phyloP scores from a whole-genome alignment of 2,113 vertebrate genomes.

The Columbina picui region DNA sequence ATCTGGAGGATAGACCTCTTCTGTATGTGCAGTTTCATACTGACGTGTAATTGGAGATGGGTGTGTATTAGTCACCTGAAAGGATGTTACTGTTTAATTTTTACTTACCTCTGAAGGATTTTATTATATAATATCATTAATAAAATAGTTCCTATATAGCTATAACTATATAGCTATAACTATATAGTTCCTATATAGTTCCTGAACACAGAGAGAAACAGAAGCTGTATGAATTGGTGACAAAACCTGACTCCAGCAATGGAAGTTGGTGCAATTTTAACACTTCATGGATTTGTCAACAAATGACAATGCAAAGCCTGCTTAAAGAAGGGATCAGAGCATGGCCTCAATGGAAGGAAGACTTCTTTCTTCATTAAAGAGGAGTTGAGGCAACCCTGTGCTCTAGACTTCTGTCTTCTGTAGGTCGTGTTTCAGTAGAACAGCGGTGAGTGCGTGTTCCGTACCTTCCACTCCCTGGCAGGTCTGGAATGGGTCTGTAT shows the following conservation, averaged over 20 bases:
- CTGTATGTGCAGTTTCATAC: background rate
- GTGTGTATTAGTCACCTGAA: background rate
- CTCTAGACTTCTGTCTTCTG: background rate
- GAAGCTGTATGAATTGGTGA: background rate
- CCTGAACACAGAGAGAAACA: background rate
- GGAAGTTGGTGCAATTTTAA: background rate
- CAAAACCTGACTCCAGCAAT: background rate
- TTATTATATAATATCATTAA: background rate
- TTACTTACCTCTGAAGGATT: background rate
- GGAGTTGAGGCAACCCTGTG: background rate
- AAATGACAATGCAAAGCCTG: rapidly evolving
- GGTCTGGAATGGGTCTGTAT: background rate
- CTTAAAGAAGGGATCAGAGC: background rate
- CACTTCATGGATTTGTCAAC: background rate
- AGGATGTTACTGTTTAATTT: background rate
- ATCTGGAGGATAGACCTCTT: background rate
- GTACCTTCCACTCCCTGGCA: background rate
- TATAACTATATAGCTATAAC: no score
- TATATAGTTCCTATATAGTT: background rate
- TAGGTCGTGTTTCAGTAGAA: background rate
- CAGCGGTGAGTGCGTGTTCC: background rate
- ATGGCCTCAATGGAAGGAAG: background rate
- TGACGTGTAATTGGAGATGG: background rate
- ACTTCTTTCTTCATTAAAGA: background rate
- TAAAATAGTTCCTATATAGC: background rate